A percentile compares a stretch with the other conserved stretches of the same genome.
phyloP scores from a whole-genome alignment of 2,113 vertebrate species.

The Hippoglossus stenolepis region DNA sequence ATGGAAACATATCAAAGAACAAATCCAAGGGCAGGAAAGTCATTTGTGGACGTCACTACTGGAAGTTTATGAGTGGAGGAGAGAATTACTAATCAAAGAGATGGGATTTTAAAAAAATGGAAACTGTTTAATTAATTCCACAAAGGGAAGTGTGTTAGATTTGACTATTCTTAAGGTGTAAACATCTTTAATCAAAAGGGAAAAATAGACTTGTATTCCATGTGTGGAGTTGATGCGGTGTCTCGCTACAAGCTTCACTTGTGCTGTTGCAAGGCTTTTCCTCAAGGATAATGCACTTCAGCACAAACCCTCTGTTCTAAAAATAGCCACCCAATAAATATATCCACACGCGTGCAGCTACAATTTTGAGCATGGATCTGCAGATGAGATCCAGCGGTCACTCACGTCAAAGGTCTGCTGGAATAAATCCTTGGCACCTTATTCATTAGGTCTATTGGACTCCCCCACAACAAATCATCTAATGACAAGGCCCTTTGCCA shows the following conservation, averaged over 20 bases:
- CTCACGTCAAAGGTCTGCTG: constrained; percentile 60
- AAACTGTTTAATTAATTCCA: constrained; percentile 52
- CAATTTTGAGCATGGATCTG: constrained; percentile 36
- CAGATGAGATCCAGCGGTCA: constrained; percentile 47
- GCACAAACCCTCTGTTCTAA: constrained; percentile 60
- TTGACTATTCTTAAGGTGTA: constrained; percentile 38
- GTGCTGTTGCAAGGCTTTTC: constrained; percentile 41
- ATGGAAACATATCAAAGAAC: constrained; percentile 31
- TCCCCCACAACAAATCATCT: constrained; percentile 42
- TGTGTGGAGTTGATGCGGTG: constrained; percentile 8
- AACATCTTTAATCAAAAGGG: constrained; percentile 58
- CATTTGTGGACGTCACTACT: constrained; percentile 3
- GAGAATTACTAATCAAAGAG: constrained; percentile 38
- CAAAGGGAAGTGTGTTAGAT: constrained; percentile 40
- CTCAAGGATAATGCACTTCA: constrained; percentile 59
- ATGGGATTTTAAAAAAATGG: constrained; percentile 6
- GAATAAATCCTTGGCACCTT: constrained; percentile 56
- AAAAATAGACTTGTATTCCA: constrained; percentile 26
- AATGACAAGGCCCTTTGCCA: constrained; percentile 23
- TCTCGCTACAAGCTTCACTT: constrained; percentile 19
- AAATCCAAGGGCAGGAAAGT: constrained; percentile 34
- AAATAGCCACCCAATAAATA: constrained; percentile 73
- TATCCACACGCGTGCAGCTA: constrained; percentile 31
- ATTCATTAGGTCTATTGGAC: constrained; percentile 42
- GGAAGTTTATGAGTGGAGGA: background rate